Percentiles rank a stretch among this genome's conserved stretches.
Conservation (phyloP, 2,113 vertebrate genomes). For the Hiodon alosoides region DNA sequence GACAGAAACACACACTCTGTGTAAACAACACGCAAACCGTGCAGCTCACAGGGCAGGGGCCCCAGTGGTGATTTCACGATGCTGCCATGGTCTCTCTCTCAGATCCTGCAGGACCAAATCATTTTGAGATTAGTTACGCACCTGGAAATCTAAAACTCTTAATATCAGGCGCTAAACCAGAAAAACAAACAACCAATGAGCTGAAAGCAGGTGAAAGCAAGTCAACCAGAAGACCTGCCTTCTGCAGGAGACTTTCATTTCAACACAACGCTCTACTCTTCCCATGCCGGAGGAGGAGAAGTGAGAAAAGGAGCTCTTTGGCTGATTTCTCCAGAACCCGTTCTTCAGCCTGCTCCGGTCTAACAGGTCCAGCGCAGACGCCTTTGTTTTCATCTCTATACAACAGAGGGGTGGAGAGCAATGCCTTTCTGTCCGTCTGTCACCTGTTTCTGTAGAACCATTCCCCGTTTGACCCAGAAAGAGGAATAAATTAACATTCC, state of each 20-base stretch:
- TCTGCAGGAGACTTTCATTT: too few species aligned
- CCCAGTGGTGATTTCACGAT: neutral
- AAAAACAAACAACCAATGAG: neutral
- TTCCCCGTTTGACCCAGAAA: too few species aligned
- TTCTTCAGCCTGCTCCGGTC: slow-evolving; percentile 58
- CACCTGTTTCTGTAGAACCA: too few species aligned
- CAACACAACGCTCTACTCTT: neutral
- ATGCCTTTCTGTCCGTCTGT: too few species aligned
- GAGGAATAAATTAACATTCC: too few species aligned
- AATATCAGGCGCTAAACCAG: too few species aligned
- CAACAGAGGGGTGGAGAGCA: neutral
- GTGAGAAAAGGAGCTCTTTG: slow-evolving; percentile 29
- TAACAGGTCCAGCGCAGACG: slow-evolving; percentile 23
- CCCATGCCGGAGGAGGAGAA: too few species aligned
- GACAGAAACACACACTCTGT: slow-evolving; percentile 8
- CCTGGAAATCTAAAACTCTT: neutral
- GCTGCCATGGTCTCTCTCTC: neutral
- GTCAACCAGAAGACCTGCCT: neutral
- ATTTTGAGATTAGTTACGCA: neutral
- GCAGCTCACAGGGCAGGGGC: neutral
- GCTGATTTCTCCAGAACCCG: slow-evolving; percentile 55
- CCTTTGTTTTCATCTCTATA: too few species aligned
- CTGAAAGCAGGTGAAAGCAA: neutral
- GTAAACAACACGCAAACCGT: neutral
- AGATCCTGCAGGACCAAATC: neutral